A percentile compares a stretch with the other conserved stretches of the same genome.
Conservation (phyloP, 1,140 invertebrate species). For the Hylyphantes graminicola region DNA sequence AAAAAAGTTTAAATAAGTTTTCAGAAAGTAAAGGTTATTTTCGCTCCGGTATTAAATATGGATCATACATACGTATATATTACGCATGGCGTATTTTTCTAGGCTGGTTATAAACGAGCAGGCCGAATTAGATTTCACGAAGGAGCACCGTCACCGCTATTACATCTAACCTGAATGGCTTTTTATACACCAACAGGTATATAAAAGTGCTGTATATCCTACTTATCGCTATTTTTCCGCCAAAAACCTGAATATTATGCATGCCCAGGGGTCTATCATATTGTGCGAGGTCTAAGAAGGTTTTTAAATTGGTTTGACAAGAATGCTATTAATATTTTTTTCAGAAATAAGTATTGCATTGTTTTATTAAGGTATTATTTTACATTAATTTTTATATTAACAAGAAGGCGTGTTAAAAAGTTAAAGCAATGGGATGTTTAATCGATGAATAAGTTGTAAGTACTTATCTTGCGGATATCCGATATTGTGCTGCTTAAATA, state of each 20-base stretch:
- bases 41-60: constrained; percentile 19
- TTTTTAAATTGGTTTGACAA: no score
- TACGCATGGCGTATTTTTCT: not conserved
- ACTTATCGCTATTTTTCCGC: constrained; percentile 15
- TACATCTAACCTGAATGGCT: not conserved
- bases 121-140: constrained; percentile 19
- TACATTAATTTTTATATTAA: no score
- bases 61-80: not conserved
- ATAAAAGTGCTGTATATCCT: not conserved
- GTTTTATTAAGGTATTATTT: no score
- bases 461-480: no score
- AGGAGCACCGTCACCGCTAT: no score
- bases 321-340: no score
- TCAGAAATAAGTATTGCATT: no score
- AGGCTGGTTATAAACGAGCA: not conserved
- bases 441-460: no score
- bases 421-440: no score
- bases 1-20: constrained; percentile 28
- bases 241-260: constrained; percentile 17
- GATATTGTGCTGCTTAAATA: no score
- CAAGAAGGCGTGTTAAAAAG: no score
- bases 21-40: not conserved
- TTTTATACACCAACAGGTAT: constrained; percentile 2
- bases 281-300: not conserved
- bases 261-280: constrained; percentile 22